phyloP scores from a whole-genome alignment of 2,888 invertebrate species.

The Melieria picta region DNA sequence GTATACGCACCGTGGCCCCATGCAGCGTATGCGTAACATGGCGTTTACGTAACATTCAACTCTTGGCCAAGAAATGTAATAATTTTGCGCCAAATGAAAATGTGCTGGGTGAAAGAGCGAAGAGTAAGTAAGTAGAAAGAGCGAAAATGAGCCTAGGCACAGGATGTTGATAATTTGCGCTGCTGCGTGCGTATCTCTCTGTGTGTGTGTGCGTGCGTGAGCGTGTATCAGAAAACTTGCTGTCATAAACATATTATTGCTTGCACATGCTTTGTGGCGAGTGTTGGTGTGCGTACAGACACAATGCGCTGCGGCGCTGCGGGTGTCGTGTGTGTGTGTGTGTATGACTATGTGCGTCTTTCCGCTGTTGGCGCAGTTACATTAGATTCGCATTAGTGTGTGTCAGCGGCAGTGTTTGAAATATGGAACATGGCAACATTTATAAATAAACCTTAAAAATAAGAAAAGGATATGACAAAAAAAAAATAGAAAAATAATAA shows the following conservation, averaged over 20 bases:
- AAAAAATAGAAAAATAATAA: not conserved
- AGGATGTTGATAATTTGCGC: constrained; percentile 27
- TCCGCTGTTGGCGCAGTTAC: not conserved
- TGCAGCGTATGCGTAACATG: not conserved
- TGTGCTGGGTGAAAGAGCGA: not conserved
- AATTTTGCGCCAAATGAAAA: constrained; percentile 7
- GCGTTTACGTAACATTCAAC: constrained; percentile 17
- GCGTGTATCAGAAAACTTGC: constrained; percentile 11
- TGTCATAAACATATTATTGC: constrained; percentile 27
- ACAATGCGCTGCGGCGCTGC: too few species aligned
- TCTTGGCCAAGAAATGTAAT: constrained; percentile 2
- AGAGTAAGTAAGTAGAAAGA: constrained; percentile 9
- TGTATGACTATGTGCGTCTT: not conserved
- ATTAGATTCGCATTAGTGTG: constrained; percentile 21
- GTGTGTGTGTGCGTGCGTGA: not conserved
- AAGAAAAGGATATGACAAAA: too few species aligned
- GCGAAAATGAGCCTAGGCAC: constrained; percentile 9
- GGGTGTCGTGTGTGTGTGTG: not conserved
- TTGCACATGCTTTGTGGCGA: not conserved
- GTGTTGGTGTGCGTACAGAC: too few species aligned
- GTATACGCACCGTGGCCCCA: constrained; percentile 2
- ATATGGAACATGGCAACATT: not conserved
- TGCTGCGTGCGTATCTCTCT: not conserved
- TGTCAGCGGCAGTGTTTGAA: not conserved
- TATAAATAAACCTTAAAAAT: too few species aligned